Evolutionary conservation across 1,140 invertebrate species (phyloP).

Genomic region (Phocides pigmalion): DNA sequence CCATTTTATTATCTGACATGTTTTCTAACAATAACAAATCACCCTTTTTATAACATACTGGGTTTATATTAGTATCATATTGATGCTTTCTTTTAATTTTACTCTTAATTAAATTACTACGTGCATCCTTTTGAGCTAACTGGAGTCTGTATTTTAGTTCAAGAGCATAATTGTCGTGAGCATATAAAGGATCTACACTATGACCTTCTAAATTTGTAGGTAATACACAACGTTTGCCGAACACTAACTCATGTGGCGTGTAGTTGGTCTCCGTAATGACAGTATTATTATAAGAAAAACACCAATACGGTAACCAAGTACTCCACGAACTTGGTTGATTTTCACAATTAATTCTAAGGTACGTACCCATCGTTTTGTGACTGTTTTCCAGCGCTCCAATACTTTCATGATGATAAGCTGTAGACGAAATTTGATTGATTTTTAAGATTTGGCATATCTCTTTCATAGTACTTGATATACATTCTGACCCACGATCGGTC

Average conservation of each 20-base stretch:
- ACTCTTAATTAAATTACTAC: constrained; percentile 7
- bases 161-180: constrained; percentile 1
- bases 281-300: not conserved
- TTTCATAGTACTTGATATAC: constrained; percentile 17
- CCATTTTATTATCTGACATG: constrained; percentile 1
- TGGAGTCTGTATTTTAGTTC: constrained; percentile 5
- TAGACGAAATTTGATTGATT: constrained; percentile 38
- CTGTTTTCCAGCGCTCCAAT: constrained; percentile 26
- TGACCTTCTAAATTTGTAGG: not conserved
- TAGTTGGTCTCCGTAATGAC: not conserved
- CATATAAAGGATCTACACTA: constrained; percentile 6
- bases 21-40: constrained; percentile 1
- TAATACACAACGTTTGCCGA: constrained; percentile 4
- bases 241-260: not conserved
- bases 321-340: not conserved
- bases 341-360: constrained; percentile 6
- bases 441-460: constrained; percentile 40
- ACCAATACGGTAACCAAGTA: not conserved
- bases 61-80: constrained; percentile 9
- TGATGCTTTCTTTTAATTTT: constrained; percentile 6
- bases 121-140: constrained; percentile 2
- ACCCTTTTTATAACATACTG: constrained; percentile 2
- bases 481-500: constrained; percentile 15
- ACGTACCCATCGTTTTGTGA: not conserved
- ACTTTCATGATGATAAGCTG: constrained; percentile 42